Evolutionary conservation across 2,113 vertebrate species (phyloP), one percentile per base, ranked within the genome.

Genomic region (Upupa epops): DNA sequence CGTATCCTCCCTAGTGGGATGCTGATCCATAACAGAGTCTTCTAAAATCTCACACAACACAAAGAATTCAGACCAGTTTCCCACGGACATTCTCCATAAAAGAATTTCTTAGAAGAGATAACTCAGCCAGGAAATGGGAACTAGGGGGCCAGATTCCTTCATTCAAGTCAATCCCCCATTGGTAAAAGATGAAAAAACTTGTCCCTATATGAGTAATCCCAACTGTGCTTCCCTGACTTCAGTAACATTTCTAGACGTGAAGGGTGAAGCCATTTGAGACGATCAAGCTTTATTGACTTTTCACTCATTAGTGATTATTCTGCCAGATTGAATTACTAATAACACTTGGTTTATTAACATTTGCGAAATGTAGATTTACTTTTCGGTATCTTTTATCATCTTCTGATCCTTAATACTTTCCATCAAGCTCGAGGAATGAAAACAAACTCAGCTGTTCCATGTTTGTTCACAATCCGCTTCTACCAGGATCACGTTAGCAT

Each of bases 51-150:
- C 92, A 55, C 86, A 92, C 71, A 45, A 69, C 84, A 80, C 63
- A 91, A 95, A 77, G 92, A 95, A 94, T 94, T 88, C 75, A 52
- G 63, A 31, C n/a, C 73, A 93, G 86, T 92, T 94, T 96, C 93
- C 90, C 95, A 95, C 84, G 84, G 89, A 76, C 63, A 3, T 54
- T 92, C 64, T 94, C 68, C 76, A 58, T 76, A 49, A 70, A 95
- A 84, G 78, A 87, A 93, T 93, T 79, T 93, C 71, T 89, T 94
- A 89, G 74, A 88, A 55, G 86, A 95, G 89, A 94, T 87, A 96
- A 90, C 74, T 90, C 59, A 82, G 59, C 45, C 92, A 94, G 95
- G 92, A 96, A 96, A 73, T 76, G 87, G 86, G 85, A 96, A 71
- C 89, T 59, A 45, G 37, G 64, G 77, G 81, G 60, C 22, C 71